Conservation (phyloP, 2,888 invertebrate genomes). For the Oxytorus armatus region DNA sequence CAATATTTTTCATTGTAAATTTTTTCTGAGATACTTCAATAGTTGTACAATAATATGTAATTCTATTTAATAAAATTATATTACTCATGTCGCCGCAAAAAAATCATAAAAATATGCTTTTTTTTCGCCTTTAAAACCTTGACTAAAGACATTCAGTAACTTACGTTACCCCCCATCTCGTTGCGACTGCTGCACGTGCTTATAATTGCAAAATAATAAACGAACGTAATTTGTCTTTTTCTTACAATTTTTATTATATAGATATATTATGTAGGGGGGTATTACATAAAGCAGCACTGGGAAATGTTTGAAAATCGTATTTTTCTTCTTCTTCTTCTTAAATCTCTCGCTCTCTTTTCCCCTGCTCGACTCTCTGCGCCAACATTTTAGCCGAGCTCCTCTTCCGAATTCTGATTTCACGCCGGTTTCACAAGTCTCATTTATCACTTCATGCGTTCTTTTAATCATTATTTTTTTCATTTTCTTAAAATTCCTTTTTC, state of each 20-base stretch:
- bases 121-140: not conserved
- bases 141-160: too few relatives aligned
- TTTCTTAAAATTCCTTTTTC: slow-evolving; percentile 38
- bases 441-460: slow-evolving; percentile 63
- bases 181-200: too few relatives aligned
- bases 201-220: not conserved
- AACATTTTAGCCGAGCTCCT: slow-evolving; percentile 41
- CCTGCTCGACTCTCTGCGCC: slow-evolving; percentile 20
- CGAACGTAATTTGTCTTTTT: slow-evolving; percentile 61
- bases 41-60: too few relatives aligned
- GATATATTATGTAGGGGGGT: slow-evolving; percentile 78
- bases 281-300: slow-evolving; percentile 83
- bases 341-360: slow-evolving; percentile 12
- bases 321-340: slow-evolving; percentile 47
- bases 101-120: too few relatives aligned
- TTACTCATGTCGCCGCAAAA: too few relatives aligned
- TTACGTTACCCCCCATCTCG: too few relatives aligned
- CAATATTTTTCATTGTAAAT: too few relatives aligned
- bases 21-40: too few relatives aligned
- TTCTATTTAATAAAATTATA: too few relatives aligned
- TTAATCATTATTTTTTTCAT: slow-evolving; percentile 45
- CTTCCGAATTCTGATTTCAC: slow-evolving; percentile 75
- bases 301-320: slow-evolving; percentile 79
- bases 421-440: slow-evolving; percentile 64
- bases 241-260: slow-evolving; percentile 76